These are phyloP conservation scores for Lysandra bellargus DNA, from an alignment of 2,888 invertebrate species.

Conservation along the genomic window DNA sequence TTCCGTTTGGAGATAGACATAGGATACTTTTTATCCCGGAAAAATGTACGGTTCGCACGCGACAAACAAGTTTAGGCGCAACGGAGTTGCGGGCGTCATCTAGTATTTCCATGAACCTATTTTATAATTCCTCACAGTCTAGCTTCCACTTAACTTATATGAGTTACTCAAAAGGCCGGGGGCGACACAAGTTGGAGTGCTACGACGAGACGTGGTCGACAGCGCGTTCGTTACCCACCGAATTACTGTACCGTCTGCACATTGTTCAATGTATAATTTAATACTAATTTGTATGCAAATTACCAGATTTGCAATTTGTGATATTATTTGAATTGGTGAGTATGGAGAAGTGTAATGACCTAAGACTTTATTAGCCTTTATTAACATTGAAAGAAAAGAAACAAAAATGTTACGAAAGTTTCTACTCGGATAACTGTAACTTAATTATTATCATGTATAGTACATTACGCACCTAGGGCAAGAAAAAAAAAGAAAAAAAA, in stretches of 20 bases:
- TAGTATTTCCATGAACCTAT: neutral
- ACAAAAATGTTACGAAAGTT: too few relatives aligned
- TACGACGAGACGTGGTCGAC: neutral
- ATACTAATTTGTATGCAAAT: neutral
- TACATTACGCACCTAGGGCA: too few relatives aligned
- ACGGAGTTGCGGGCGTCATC: too few relatives aligned
- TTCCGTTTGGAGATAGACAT: too few relatives aligned
- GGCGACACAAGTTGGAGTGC: conserved; percentile 4
- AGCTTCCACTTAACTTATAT: conserved; percentile 44
- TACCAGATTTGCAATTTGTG: neutral
- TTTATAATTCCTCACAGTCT: neutral
- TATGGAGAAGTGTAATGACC: neutral
- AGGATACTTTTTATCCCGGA: too few relatives aligned
- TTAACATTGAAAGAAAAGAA: too few relatives aligned
- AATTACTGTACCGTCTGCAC: neutral
- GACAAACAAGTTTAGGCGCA: too few relatives aligned
- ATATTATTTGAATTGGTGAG: neutral
- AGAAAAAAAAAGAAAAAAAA: too few relatives aligned
- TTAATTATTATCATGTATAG: too few relatives aligned
- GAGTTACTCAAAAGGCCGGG: conserved; percentile 4
- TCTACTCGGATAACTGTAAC: too few relatives aligned
- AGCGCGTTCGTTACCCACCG: neutral
- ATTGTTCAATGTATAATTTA: neutral
- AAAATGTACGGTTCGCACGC: too few relatives aligned
- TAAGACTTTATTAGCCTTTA: neutral